These are phyloP conservation scores for Cyprinodon diabolis DNA, from an alignment of 2,797 vertebrate genomes.

Conservation along the genomic window DNA sequence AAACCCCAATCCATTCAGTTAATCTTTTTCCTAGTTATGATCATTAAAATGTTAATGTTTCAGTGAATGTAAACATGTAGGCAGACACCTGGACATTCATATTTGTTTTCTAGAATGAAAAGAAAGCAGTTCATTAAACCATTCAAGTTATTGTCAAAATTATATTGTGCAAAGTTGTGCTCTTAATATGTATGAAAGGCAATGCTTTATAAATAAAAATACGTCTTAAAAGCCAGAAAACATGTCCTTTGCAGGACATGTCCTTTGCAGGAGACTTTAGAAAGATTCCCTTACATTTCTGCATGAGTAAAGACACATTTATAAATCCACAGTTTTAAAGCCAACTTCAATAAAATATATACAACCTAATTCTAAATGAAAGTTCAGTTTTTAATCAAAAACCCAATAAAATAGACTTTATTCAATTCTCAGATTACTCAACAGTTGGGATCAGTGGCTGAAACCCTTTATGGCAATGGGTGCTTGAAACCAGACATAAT, in stretches of 20 bases:
- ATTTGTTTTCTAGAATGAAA: constrained; percentile 4
- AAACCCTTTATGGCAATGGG: constrained; percentile 90
- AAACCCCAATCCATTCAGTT: neutral
- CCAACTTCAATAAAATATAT: constrained; percentile 46
- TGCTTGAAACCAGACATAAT: constrained; percentile 96
- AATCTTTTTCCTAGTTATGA: constrained; percentile 1
- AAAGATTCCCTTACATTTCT: constrained; percentile 8
- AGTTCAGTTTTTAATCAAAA: constrained; percentile 22
- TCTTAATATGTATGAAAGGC: constrained; percentile 22
- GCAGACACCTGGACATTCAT: constrained; percentile 7
- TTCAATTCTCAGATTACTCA: neutral
- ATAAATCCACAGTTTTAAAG: constrained; percentile 16
- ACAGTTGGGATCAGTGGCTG: constrained; percentile 49
- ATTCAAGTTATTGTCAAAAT: constrained; percentile 30
- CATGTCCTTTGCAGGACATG: constrained; percentile 13
- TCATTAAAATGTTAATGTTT: constrained; percentile 18
- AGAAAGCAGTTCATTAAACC: constrained; percentile 22
- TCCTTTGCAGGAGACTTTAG: constrained; percentile 3
- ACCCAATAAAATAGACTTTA: constrained; percentile 33
- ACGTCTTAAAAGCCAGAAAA: neutral
- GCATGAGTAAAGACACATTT: constrained; percentile 11
- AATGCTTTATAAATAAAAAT: constrained; percentile 31
- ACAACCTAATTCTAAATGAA: constrained; percentile 25
- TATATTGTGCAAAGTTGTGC: constrained; percentile 44
- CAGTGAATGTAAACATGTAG: constrained; percentile 38